Percentiles rank a stretch among this genome's conserved stretches.
phyloP scores from a whole-genome alignment of 2,113 vertebrate species.

The Sardina pilchardus region DNA sequence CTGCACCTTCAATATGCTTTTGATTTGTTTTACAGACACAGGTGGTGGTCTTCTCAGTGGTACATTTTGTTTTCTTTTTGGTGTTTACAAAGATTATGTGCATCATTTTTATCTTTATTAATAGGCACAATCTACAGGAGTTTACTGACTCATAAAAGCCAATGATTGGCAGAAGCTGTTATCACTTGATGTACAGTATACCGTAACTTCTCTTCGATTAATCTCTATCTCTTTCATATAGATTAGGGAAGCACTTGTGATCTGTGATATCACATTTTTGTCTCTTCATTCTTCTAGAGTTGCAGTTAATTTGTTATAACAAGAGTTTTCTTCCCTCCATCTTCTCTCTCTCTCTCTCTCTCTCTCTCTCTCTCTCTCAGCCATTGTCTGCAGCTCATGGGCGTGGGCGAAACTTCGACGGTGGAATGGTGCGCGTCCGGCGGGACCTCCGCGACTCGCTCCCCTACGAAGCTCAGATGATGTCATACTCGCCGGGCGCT shows the following conservation, averaged over 20 bases:
- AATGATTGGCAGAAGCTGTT: background rate
- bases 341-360: background rate
- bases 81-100: no score
- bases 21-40: no score
- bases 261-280: background rate
- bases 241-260: background rate
- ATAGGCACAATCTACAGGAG: background rate
- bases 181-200: background rate
- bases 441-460: slow-evolving; percentile 63
- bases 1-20: no score
- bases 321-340: background rate
- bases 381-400: slow-evolving; percentile 56
- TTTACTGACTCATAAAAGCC: background rate
- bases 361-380: slow-evolving; percentile 48
- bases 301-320: background rate
- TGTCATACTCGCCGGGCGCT: slow-evolving; percentile 59
- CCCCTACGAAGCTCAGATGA: slow-evolving; percentile 71
- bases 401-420: slow-evolving; percentile 52
- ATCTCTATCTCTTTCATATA: background rate
- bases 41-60: no score
- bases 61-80: no score
- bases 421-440: slow-evolving; percentile 57
- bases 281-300: background rate
- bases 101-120: background rate
- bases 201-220: no score